Evolutionary conservation across 1,140 invertebrate species (phyloP).

Genomic region (Drosophila mojavensis): DNA sequence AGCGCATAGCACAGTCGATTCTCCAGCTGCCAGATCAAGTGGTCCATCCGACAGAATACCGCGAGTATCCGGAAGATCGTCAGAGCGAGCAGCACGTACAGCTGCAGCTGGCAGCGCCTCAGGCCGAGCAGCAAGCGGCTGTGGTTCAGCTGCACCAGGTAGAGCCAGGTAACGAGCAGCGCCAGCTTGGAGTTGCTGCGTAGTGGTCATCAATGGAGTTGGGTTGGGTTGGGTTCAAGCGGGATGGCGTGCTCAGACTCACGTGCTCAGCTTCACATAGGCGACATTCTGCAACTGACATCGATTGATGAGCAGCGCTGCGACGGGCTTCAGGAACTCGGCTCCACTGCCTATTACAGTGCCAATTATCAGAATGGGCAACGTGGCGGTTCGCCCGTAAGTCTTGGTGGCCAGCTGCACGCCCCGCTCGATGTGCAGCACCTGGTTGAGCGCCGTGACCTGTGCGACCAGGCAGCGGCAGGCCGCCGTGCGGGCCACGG

Average conservation of each 20-base stretch:
- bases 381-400: constrained; percentile 46
- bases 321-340: constrained; percentile 61
- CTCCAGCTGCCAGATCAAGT: constrained; percentile 54
- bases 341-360: constrained; percentile 68
- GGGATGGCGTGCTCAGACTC: constrained; percentile 15
- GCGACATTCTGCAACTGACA: constrained; percentile 51
- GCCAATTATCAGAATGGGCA: constrained; percentile 63
- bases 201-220: background rate
- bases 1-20: constrained; percentile 49
- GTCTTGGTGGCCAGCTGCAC: constrained; percentile 36
- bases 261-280: constrained; percentile 63
- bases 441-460: constrained; percentile 54
- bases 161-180: constrained; percentile 40
- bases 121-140: constrained; percentile 34
- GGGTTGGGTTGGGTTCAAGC: background rate
- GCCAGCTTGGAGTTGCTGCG: constrained; percentile 64
- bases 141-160: constrained; percentile 32
- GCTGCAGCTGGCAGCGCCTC: constrained; percentile 24
- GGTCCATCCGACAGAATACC: constrained; percentile 46
- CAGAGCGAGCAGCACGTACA: constrained; percentile 44
- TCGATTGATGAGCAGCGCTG: constrained; percentile 56
- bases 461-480: constrained; percentile 55
- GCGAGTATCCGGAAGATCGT: constrained; percentile 46
- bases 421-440: constrained; percentile 59
- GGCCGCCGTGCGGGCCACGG: constrained; percentile 17